These are phyloP conservation scores for Drosophila seguyi DNA, from an alignment of 1,140 invertebrate genomes.

Conservation along the genomic window DNA sequence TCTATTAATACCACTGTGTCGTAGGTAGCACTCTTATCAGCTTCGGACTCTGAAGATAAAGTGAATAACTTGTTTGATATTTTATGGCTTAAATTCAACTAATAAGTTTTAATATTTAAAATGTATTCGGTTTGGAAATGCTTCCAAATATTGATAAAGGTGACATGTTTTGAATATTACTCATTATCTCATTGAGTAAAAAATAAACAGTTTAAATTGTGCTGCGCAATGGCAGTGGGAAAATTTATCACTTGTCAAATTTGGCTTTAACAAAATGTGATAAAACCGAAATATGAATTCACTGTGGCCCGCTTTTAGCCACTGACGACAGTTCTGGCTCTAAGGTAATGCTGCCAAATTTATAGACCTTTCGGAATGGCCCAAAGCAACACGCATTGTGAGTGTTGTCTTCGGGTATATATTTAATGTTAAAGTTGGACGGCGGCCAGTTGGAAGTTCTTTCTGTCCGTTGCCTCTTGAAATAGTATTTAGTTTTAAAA, in stretches of 20 bases:
- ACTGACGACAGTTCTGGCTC: slow-evolving; percentile 54
- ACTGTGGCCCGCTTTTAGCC: slow-evolving; percentile 34
- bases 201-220: slow-evolving; percentile 10
- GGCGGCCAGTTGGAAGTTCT: slow-evolving; percentile 34
- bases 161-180: background rate
- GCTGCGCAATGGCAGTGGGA: slow-evolving; percentile 9
- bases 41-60: slow-evolving; percentile 1
- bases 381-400: background rate
- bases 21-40: background rate
- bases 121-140: background rate
- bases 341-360: slow-evolving; percentile 54
- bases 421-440: slow-evolving; percentile 31
- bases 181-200: background rate
- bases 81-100: background rate
- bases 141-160: background rate
- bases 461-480: background rate
- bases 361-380: slow-evolving; percentile 31
- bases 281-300: slow-evolving; percentile 54
- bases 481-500: background rate
- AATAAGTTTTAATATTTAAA: background rate
- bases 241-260: slow-evolving; percentile 58
- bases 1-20: slow-evolving; percentile 31
- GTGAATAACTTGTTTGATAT: background rate
- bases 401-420: slow-evolving; percentile 8
- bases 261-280: slow-evolving; percentile 43